Base-by-base conservation (phyloP, 2,113 vertebrate species). In the Burhinus oedicnemus region DNA sequence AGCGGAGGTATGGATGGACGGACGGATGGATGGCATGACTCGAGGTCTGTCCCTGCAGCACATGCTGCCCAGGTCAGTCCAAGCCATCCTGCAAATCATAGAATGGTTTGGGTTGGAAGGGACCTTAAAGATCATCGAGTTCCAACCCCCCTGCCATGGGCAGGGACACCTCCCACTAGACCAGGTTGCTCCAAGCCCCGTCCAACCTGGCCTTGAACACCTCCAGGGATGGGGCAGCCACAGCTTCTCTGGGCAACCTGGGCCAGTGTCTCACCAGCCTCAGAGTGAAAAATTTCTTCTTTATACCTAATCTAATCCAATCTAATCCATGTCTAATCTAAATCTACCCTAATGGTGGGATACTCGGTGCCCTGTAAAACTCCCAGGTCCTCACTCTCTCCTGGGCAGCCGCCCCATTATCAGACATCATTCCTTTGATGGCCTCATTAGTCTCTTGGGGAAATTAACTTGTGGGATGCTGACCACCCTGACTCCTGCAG, bases 21-120 rank as follows among this genome's bases (percentile, higher is more conserved):
- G 89, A 69, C 2, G 1, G 40, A 76, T 3, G 5, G 78, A 49
- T 1, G 0, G 30, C 12, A 0, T 0, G 16, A 6, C 16, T 47
- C 0, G 0, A 38, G 69, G 2, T 19, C 38, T 52, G 64, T 34
- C 32, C 32, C 47, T 8, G 7, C 79, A 52, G 40, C 15, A 3
- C 0, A 1, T 3, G 27, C 44, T 62, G 55, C 45, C 17, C 57
- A 3, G 70, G 23, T 6, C 27, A 12, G 18, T 9, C 66, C 5
- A 38, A 61, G 42, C 40, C 54, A 21, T 22, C 60, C 87, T 75
- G 83, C 61, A 38, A 11, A 1, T 66, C 40, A 66, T 3, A 11
- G 30, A 66, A 66, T 32, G 13, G 27, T 45, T 66, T 16, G 9
- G 14, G 64, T 32, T 15, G 42, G 29, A 23, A 45, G 42, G 42